These are phyloP conservation scores for Zaprionus davidi DNA, from an alignment of 1,140 invertebrate genomes.

Conservation along the genomic window DNA sequence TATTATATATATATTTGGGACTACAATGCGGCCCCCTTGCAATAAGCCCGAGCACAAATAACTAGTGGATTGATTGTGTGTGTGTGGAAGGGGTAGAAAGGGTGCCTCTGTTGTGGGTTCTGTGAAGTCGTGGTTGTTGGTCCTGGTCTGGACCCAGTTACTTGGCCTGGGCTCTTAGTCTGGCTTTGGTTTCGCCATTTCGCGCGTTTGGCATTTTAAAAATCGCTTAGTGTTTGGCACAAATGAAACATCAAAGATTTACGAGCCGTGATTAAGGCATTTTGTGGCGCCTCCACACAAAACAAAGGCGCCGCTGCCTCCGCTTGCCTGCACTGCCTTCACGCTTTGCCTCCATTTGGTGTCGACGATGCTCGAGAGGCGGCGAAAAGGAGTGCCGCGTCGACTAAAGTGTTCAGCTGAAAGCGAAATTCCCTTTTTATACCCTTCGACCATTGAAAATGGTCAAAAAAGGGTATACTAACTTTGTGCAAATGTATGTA, in stretches of 20 bases:
- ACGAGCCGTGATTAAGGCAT: conserved; percentile 81
- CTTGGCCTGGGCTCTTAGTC: background rate
- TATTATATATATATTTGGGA: conserved; percentile 13
- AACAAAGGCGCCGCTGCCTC: conserved; percentile 44
- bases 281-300: conserved; percentile 50
- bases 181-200: conserved; percentile 3
- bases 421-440: conserved; percentile 62
- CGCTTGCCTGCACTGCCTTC: background rate
- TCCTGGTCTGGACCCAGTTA: background rate
- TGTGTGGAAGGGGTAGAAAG: background rate
- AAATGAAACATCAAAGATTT: conserved; percentile 83
- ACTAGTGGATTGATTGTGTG: conserved; percentile 8
- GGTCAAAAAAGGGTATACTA: no score
- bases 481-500: no score
- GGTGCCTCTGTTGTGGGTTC: background rate
- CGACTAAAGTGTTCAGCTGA: conserved; percentile 58
- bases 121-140: background rate
- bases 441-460: no score
- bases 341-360: background rate
- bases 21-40: conserved; percentile 17
- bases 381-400: conserved; percentile 45
- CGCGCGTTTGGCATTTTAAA: conserved; percentile 59
- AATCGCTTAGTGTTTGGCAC: conserved; percentile 77
- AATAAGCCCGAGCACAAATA: conserved; percentile 29
- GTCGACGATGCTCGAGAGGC: conserved; percentile 1